A percentile compares a stretch with the other conserved stretches of the same genome.
Conservation (phyloP, 2,113 vertebrate genomes). For the Calidris pugnax region DNA sequence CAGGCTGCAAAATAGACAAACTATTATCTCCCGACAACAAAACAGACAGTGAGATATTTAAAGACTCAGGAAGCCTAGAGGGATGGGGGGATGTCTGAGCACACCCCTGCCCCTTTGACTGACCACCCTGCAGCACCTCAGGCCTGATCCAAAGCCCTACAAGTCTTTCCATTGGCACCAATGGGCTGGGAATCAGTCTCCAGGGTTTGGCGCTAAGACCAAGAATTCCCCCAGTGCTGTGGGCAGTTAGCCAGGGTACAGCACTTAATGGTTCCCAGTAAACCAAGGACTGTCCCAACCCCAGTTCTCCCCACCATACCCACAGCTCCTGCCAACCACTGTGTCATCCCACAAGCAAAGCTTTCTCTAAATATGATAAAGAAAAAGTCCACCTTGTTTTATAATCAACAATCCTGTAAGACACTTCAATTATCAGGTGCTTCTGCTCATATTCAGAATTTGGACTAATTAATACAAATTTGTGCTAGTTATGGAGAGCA, state of each 20-base stretch:
- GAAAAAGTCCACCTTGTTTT: background rate
- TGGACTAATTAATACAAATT: background rate
- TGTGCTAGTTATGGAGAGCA: background rate
- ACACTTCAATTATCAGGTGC: background rate
- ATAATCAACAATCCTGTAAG: background rate
- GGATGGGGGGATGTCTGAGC: background rate
- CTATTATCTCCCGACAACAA: background rate
- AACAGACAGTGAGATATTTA: background rate
- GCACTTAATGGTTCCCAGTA: background rate
- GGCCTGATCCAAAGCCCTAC: background rate
- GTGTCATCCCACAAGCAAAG: background rate
- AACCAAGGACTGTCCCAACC: background rate
- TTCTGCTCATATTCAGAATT: background rate
- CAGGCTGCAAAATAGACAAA: fast-evolving
- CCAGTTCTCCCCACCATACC: background rate
- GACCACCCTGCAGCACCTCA: background rate
- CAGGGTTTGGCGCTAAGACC: background rate
- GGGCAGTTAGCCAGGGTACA: background rate
- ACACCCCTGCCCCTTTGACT: background rate
- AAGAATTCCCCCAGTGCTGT: background rate
- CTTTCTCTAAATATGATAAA: background rate
- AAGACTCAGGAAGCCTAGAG: background rate
- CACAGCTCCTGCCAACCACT: background rate
- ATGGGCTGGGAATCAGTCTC: background rate
- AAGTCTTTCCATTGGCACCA: background rate